Conservation (phyloP, 2,888 invertebrate species). For the Charanyca ferruginea region DNA sequence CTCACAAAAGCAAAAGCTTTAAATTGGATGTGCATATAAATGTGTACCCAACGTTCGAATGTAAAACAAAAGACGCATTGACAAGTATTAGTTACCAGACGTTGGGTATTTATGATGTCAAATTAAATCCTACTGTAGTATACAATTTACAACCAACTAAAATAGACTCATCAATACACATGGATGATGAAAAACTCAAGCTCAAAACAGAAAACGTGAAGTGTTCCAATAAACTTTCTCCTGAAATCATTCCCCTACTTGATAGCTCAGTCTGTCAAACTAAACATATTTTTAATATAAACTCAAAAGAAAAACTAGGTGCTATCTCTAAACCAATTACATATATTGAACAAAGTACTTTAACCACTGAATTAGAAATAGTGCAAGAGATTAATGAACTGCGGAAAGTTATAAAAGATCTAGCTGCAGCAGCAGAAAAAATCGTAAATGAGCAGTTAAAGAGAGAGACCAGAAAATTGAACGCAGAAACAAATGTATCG, state of each 20-base stretch:
- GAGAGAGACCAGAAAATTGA: slow-evolving; percentile 51
- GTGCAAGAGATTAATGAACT: slow-evolving; percentile 78
- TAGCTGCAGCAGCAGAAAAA: slow-evolving; percentile 74
- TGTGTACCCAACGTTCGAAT: slow-evolving; percentile 67
- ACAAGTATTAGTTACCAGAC: slow-evolving; percentile 42
- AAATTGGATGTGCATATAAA: slow-evolving; percentile 80
- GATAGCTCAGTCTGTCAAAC: slow-evolving; percentile 77
- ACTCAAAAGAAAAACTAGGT: slow-evolving; percentile 57
- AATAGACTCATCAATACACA: slow-evolving; percentile 8
- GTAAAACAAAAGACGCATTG: slow-evolving; percentile 51
- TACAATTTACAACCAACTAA: slow-evolving; percentile 39
- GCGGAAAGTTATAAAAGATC: slow-evolving; percentile 75
- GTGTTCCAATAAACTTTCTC: slow-evolving; percentile 34
- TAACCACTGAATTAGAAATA: slow-evolving; percentile 70
- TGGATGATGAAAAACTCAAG: slow-evolving; percentile 36
- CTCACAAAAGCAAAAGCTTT: slow-evolving; percentile 70
- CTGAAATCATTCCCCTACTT: slow-evolving; percentile 77
- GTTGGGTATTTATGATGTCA: slow-evolving; percentile 36
- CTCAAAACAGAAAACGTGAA: slow-evolving; percentile 16
- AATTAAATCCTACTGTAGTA: slow-evolving; percentile 35
- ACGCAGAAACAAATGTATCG: slow-evolving; percentile 44
- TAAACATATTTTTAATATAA: slow-evolving; percentile 72
- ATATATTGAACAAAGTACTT: slow-evolving; percentile 55
- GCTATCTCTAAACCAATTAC: slow-evolving; percentile 35
- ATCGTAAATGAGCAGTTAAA: slow-evolving; percentile 71